Percentiles rank a stretch among this genome's conserved stretches.
These are phyloP conservation scores for Chouioia cunea DNA, from an alignment of 2,888 invertebrate genomes.

Conservation along the genomic window DNA sequence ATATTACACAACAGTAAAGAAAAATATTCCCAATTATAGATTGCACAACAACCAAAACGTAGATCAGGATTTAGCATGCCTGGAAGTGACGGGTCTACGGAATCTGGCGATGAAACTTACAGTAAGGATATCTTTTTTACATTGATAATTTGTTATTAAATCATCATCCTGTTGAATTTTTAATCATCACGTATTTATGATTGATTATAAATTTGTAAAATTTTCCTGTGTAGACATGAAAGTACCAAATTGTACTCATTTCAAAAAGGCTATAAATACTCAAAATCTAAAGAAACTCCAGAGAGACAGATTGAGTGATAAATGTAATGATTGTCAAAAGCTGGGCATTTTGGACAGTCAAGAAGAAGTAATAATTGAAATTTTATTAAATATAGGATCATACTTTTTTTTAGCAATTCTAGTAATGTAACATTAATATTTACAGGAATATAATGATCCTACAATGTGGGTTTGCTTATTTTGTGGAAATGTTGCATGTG, in stretches of 20 bases:
- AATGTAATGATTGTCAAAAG: slow-evolving; percentile 75
- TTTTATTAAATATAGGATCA: slow-evolving; percentile 3
- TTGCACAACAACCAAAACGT: slow-evolving; percentile 22
- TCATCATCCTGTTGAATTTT: not conserved
- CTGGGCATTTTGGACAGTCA: slow-evolving; percentile 67
- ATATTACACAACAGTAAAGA: too few species aligned
- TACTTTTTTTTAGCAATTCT: slow-evolving; percentile 9
- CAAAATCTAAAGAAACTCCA: slow-evolving; percentile 73
- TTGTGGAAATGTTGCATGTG: slow-evolving; percentile 85
- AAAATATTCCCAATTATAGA: too few species aligned
- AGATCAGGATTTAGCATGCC: slow-evolving; percentile 76
- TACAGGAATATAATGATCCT: slow-evolving; percentile 47
- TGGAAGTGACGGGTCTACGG: slow-evolving; percentile 75
- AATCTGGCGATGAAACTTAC: slow-evolving; percentile 75
- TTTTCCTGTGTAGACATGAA: slow-evolving; percentile 37
- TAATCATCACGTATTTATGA: not conserved
- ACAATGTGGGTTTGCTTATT: slow-evolving; percentile 84
- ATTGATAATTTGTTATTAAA: not conserved
- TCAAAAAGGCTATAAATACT: slow-evolving; percentile 78
- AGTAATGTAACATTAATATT: slow-evolving; percentile 28
- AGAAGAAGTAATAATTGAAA: slow-evolving; percentile 64
- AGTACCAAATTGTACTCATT: slow-evolving; percentile 74
- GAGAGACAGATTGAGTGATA: slow-evolving; percentile 70
- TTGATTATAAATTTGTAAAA: not conserved
- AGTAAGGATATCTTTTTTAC: slow-evolving; percentile 16